These are phyloP conservation scores for Misgurnus mizolepis DNA, from an alignment of 2,113 vertebrate species.

Conservation along the genomic window DNA sequence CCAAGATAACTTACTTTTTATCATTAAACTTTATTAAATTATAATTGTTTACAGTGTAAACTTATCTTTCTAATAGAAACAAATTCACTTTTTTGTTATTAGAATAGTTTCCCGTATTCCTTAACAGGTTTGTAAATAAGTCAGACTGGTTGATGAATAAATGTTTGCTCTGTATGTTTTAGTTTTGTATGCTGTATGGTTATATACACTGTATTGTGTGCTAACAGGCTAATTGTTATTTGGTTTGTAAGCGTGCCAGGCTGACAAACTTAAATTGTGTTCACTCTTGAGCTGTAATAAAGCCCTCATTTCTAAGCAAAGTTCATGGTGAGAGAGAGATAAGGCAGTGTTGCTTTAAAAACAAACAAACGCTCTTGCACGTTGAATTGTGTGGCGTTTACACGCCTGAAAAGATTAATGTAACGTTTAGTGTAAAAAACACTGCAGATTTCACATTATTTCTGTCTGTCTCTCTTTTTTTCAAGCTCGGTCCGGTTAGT, in stretches of 20 bases:
- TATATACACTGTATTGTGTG: neutral
- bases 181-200: neutral
- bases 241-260: neutral
- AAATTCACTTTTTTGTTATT: neutral
- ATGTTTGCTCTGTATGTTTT: neutral
- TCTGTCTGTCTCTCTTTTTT: constrained; percentile 9
- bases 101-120: neutral
- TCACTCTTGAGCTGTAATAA: neutral
- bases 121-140: neutral
- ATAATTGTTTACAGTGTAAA: too few relatives aligned
- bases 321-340: neutral
- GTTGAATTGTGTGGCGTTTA: neutral
- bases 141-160: neutral
- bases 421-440: too few relatives aligned
- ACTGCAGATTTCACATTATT: neutral
- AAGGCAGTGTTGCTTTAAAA: neutral
- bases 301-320: neutral
- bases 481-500: constrained; percentile 83
- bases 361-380: too few relatives aligned
- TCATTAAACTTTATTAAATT: too few relatives aligned
- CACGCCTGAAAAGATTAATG: neutral
- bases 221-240: neutral
- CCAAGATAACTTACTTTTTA: too few relatives aligned
- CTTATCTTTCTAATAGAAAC: neutral
- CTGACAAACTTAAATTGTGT: neutral